Evolutionary conservation across 2,113 vertebrate genomes (phyloP).

Genomic region (Siniperca knerii): DNA sequence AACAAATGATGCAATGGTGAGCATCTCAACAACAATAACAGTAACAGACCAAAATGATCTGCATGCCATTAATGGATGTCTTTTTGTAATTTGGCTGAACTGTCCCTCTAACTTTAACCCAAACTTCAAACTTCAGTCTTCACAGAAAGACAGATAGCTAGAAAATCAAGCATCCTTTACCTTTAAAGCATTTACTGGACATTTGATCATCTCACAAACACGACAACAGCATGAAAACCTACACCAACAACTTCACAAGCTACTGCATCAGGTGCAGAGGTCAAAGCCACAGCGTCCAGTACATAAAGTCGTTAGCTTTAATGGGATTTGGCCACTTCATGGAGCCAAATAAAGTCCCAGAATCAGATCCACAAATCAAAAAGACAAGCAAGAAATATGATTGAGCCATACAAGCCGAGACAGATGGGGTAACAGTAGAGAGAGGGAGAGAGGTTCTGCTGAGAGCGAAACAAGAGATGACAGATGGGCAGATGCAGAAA

Average conservation of each 20-base stretch:
- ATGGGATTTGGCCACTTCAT: background rate
- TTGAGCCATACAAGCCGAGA: background rate
- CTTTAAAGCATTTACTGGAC: background rate
- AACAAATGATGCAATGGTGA: too few relatives aligned
- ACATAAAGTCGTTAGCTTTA: background rate
- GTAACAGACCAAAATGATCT: too few relatives aligned
- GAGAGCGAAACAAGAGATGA: background rate
- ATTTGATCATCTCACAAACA: background rate
- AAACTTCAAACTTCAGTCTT: background rate
- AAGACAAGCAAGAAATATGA: conserved; percentile 35
- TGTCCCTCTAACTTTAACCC: background rate
- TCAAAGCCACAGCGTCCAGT: background rate
- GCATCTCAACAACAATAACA: too few relatives aligned
- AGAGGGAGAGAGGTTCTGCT: background rate
- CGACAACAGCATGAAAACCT: background rate
- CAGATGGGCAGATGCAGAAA: conserved; percentile 50
- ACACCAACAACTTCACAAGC: background rate
- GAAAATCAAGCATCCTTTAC: background rate
- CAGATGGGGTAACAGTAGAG: background rate
- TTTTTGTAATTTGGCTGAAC: background rate
- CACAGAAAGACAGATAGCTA: background rate
- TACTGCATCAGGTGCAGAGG: background rate
- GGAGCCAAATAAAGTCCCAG: conserved; percentile 8
- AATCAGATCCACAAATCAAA: conserved; percentile 36
- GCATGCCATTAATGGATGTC: background rate